phyloP scores from a whole-genome alignment of 2,888 invertebrate species.

The Amblyteles armatorius region DNA sequence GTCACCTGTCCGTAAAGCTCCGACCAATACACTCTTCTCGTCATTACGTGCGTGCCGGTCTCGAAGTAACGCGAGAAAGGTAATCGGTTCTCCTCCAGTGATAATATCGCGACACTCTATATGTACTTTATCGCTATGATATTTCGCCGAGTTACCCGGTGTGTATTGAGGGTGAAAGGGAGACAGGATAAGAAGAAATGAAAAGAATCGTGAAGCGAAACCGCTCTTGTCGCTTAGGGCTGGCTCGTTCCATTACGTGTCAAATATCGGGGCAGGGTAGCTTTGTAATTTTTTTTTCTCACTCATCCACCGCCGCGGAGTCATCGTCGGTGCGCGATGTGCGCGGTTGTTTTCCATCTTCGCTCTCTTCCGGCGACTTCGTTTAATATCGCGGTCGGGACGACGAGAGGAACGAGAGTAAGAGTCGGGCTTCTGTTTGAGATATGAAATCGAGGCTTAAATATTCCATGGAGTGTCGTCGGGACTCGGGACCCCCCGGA shows the following conservation, averaged over 20 bases:
- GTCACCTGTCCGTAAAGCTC: background rate
- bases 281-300: conserved; percentile 75
- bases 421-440: conserved; percentile 73
- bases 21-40: background rate
- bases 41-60: background rate
- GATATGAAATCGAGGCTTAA: conserved; percentile 84
- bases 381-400: conserved; percentile 79
- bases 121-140: background rate
- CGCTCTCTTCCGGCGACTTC: conserved; percentile 62
- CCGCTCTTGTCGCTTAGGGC: conserved; percentile 38
- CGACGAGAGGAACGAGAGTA: conserved; percentile 59
- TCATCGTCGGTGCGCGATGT: conserved; percentile 54
- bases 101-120: background rate
- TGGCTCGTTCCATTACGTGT: conserved; percentile 76
- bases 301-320: conserved; percentile 58
- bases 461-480: conserved; percentile 83
- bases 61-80: background rate
- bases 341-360: conserved; percentile 64
- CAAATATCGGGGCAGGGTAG: conserved; percentile 76
- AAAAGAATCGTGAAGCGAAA: conserved; percentile 7
- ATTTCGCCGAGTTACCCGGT: background rate
- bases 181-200: background rate
- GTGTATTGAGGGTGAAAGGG: background rate
- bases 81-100: background rate
- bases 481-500: conserved; percentile 66